Evolutionary conservation across 2,888 invertebrate genomes (phyloP).

Genomic region (Rhingia campestris): DNA sequence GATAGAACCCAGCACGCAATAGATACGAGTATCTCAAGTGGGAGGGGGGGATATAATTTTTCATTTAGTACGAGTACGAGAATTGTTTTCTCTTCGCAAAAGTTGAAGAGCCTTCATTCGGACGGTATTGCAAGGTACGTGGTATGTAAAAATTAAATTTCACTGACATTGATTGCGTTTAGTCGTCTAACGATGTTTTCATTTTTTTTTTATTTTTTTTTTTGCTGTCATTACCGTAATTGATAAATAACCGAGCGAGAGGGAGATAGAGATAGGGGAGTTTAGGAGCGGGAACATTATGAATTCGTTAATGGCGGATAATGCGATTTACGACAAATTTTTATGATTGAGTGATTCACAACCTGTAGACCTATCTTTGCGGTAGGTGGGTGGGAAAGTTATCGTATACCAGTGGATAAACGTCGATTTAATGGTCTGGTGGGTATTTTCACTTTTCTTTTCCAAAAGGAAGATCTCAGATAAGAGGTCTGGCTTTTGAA

Average conservation of each 20-base stretch:
- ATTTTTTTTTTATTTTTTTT: slow-evolving; percentile 21
- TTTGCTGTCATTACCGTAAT: slow-evolving; percentile 19
- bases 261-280: neutral
- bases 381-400: slow-evolving; percentile 27
- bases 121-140: slow-evolving; percentile 30
- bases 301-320: slow-evolving; percentile 49
- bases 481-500: neutral
- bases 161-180: slow-evolving; percentile 73
- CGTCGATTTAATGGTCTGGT: neutral
- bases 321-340: slow-evolving; percentile 36
- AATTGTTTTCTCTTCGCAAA: slow-evolving; percentile 59
- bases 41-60: slow-evolving; percentile 34
- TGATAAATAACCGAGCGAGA: slow-evolving; percentile 23
- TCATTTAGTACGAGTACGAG: slow-evolving; percentile 41
- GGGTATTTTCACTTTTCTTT: slow-evolving; percentile 35
- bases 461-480: neutral
- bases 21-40: slow-evolving; percentile 12
- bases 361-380: neutral
- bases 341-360: slow-evolving; percentile 47
- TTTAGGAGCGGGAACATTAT: slow-evolving; percentile 31
- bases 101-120: slow-evolving; percentile 23
- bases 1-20: slow-evolving; percentile 27
- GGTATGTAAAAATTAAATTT: slow-evolving; percentile 73
- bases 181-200: slow-evolving; percentile 43
- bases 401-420: neutral